phyloP scores from a whole-genome alignment of 2,797 vertebrate genomes.

The Micromesistius poutassou region DNA sequence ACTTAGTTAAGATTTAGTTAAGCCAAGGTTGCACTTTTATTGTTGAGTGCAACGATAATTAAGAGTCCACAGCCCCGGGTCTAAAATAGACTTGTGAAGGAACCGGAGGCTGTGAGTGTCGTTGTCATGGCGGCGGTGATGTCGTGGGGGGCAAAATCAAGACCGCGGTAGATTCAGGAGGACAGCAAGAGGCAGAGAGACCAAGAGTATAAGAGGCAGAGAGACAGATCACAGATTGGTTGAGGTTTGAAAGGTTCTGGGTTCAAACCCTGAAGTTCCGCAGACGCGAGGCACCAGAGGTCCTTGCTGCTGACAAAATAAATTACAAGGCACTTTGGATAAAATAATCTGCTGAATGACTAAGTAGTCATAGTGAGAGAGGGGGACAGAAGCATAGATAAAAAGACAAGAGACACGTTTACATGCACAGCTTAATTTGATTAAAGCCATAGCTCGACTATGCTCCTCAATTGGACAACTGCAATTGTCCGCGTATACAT shows the following conservation, averaged over 20 bases:
- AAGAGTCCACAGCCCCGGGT: constrained; percentile 23
- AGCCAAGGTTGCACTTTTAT: constrained; percentile 13
- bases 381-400: neutral
- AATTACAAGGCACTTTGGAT: neutral
- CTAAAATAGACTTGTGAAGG: constrained; percentile 58
- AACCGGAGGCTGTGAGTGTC: constrained; percentile 41
- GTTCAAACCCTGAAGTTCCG: neutral
- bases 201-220: neutral
- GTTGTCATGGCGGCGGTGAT: constrained; percentile 71
- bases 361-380: neutral
- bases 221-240: neutral
- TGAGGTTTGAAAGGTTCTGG: neutral
- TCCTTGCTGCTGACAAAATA: neutral
- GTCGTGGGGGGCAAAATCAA: constrained; percentile 58
- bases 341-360: neutral
- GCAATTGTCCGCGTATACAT: too few relatives aligned
- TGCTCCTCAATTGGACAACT: too few relatives aligned
- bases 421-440: too few relatives aligned
- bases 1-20: neutral
- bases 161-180: constrained; percentile 32
- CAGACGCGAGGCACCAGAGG: neutral
- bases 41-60: constrained; percentile 27
- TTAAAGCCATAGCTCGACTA: too few relatives aligned
- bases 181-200: neutral
- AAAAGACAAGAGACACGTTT: neutral